A percentile compares a stretch with the other conserved stretches of the same genome.
Evolutionary conservation across 2,797 vertebrate species (phyloP).

Genomic region (Gymnothorax javanicus): DNA sequence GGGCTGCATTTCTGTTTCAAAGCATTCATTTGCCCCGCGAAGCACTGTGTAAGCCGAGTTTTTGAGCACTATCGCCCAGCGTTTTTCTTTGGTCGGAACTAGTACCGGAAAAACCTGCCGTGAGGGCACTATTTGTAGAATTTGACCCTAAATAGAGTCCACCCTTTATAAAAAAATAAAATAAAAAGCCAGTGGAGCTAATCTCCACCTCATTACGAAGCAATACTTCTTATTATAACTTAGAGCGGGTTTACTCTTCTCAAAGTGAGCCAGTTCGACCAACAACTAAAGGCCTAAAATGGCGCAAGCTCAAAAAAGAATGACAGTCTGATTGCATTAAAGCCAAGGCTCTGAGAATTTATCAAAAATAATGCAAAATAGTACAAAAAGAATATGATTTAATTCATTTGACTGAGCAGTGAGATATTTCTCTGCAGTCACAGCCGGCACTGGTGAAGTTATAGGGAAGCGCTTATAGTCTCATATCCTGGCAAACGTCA

Average conservation of each 20-base stretch:
- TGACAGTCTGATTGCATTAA: too few species aligned
- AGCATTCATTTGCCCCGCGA: background rate
- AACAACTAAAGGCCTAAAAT: too few species aligned
- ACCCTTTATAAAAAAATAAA: background rate
- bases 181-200: too few species aligned
- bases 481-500: background rate
- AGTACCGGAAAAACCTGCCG: background rate
- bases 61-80: background rate
- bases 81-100: background rate
- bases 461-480: background rate
- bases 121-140: background rate
- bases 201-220: too few species aligned
- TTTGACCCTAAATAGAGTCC: background rate
- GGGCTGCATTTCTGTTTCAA: background rate
- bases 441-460: background rate
- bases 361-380: too few species aligned
- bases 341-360: too few species aligned
- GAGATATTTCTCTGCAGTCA: background rate
- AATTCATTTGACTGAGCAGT: too few species aligned
- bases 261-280: too few species aligned
- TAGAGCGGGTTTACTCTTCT: too few species aligned
- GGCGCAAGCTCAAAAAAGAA: too few species aligned
- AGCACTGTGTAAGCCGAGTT: background rate
- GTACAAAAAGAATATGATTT: too few species aligned
- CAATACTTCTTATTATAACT: too few species aligned